Percentiles rank a stretch among this genome's conserved stretches.
These are phyloP conservation scores for Motacilla alba DNA, from an alignment of 2,113 vertebrate genomes.

Conservation along the genomic window DNA sequence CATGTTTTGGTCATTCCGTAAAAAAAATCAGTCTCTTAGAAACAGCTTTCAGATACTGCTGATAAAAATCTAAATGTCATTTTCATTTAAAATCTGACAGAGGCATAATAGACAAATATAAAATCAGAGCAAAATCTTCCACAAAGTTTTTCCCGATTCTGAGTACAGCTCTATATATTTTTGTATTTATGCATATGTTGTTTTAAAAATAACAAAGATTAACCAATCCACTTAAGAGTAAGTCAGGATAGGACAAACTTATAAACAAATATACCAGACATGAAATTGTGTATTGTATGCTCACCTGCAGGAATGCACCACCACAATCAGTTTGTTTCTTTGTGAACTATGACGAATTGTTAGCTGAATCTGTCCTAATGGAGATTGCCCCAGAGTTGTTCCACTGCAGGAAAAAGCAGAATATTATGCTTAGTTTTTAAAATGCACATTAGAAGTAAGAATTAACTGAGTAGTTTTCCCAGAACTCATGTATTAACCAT, in stretches of 20 bases:
- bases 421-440: neutral
- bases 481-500: neutral
- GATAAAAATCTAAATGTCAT: neutral
- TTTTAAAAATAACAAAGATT: neutral
- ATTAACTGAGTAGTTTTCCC: neutral
- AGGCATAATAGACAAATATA: neutral
- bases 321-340: constrained; percentile 92
- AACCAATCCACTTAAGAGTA: neutral
- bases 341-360: constrained; percentile 92
- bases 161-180: neutral
- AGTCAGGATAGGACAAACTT: neutral
- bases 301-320: constrained; percentile 92
- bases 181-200: neutral
- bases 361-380: constrained; percentile 91
- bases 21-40: neutral
- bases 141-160: neutral
- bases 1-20: rapidly evolving
- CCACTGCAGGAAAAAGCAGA: constrained; percentile 76
- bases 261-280: neutral
- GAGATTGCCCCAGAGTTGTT: constrained; percentile 81
- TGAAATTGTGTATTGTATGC: neutral
- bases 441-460: neutral
- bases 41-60: neutral
- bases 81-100: neutral
- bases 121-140: neutral